Conservation (phyloP, 2,888 invertebrate species). For the Crematogaster levior region DNA sequence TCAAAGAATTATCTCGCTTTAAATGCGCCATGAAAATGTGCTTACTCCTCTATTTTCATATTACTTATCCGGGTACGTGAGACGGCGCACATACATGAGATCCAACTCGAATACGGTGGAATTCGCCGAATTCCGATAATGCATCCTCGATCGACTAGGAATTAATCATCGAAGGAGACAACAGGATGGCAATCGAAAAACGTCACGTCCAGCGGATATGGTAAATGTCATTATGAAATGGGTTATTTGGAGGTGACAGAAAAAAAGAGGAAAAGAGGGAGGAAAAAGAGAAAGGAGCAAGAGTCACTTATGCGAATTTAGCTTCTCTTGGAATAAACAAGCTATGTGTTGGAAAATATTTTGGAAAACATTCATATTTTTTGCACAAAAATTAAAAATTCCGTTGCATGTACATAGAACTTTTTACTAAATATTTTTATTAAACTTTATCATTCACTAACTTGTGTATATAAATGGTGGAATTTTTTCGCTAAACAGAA, state of each 20-base stretch:
- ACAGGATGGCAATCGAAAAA: slow-evolving; percentile 39
- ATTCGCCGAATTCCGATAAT: slow-evolving; percentile 45
- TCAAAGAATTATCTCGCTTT: not conserved
- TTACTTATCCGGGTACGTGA: slow-evolving; percentile 6
- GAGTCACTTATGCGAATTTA: slow-evolving; percentile 5
- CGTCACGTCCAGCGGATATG: slow-evolving; percentile 29
- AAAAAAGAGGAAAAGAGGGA: not conserved
- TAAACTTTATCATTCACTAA: no score
- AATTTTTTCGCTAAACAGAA: slow-evolving; percentile 4
- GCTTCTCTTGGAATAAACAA: slow-evolving; percentile 4
- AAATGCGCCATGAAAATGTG: slow-evolving; percentile 31
- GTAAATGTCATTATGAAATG: slow-evolving; percentile 40
- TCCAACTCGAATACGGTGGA: slow-evolving; percentile 11
- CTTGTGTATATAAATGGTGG: not conserved
- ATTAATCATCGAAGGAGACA: slow-evolving; percentile 39
- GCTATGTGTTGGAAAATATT: slow-evolving; percentile 14
- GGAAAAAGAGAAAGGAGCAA: not conserved
- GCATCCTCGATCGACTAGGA: slow-evolving; percentile 25
- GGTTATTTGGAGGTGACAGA: slow-evolving; percentile 27
- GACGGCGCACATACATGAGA: slow-evolving; percentile 36
- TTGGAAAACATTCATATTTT: not conserved
- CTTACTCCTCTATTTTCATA: slow-evolving; percentile 1
- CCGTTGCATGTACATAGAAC: not conserved
- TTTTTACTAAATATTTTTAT: slow-evolving; percentile 36
- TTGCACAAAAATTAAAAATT: not conserved